Evolutionary conservation across 2,888 invertebrate species (phyloP), one percentile per base, ranked within the genome.

Genomic region (Thereva unica): DNA sequence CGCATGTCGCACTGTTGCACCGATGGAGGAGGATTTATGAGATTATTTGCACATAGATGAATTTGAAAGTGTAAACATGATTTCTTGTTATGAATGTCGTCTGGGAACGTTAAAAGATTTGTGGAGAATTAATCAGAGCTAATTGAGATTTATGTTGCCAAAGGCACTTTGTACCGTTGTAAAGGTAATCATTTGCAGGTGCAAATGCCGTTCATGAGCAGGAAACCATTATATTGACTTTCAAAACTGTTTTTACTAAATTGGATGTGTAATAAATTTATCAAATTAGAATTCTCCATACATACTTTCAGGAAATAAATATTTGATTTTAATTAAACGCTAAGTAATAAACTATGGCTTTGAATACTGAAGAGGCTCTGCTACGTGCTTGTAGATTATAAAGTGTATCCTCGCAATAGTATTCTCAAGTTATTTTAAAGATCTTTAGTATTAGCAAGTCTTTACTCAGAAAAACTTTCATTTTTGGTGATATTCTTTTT

Each of bases 21-120:
- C 50, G 50, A 68, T 66, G 66, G 66, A 66, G 64, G 66, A 68
- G 66, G 66, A 68, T 68, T 68, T 66, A 68, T 68, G 66, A 64
- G 68, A 68, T 64, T 67, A 68, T 68, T 66, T 64, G 64, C 66
- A 66, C 64, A 59, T 66, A 68, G 66, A 68, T 68, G 66, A 68
- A 44, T 66, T 63, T 66, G 57, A 68, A 68, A 68, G 66, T 68
- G 68, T 67, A 63, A 68, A 68, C 68, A 68, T 67, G 66, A 67
- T 68, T 68, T 67, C 68, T 68, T 49, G 53, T 63, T 68, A 59
- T 54, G 68, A 66, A 64, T 64, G 53, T 64, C 61, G 61, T 50
- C 41, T 50, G 49, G 61, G 61, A 61, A 61, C 61, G 50, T 50
- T 38, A 45, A 54, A 47, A 64, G 68, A 68, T 66, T 68, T 63